Conservation (phyloP, 2,888 invertebrate genomes). For the Odontomyia ornata region DNA sequence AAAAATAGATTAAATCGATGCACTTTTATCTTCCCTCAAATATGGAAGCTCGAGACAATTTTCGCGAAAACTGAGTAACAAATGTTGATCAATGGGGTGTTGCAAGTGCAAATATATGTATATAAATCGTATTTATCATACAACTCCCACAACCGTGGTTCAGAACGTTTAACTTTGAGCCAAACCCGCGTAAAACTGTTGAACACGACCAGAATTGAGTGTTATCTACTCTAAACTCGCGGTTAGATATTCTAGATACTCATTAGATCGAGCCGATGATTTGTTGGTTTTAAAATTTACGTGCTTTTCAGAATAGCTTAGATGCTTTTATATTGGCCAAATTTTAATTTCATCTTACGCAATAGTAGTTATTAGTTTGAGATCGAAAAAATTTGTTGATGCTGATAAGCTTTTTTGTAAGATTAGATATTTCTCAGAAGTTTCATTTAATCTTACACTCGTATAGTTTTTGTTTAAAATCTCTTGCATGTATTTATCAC, state of each 20-base stretch:
- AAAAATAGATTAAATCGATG: not conserved
- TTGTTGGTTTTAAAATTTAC: conserved; percentile 40
- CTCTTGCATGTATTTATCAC: no score
- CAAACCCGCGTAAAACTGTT: conserved; percentile 3
- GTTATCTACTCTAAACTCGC: conserved; percentile 24
- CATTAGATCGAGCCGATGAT: conserved; percentile 13
- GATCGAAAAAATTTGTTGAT: not conserved
- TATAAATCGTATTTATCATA: not conserved
- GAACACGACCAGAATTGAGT: not conserved
- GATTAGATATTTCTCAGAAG: not conserved
- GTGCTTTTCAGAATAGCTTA: conserved; percentile 56
- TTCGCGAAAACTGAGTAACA: not conserved
- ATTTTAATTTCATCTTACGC: not conserved
- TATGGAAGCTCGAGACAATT: no score
- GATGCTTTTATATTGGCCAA: not conserved
- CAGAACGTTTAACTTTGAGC: not conserved
- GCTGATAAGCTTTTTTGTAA: not conserved
- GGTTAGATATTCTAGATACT: not conserved
- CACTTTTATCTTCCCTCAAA: not conserved
- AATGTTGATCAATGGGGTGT: not conserved
- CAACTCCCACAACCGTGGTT: not conserved
- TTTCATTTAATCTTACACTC: no score
- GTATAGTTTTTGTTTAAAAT: no score
- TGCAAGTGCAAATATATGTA: not conserved
- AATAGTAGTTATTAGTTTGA: no score